phyloP scores from a whole-genome alignment of 2,888 invertebrate species.

The Beris morrisii region DNA sequence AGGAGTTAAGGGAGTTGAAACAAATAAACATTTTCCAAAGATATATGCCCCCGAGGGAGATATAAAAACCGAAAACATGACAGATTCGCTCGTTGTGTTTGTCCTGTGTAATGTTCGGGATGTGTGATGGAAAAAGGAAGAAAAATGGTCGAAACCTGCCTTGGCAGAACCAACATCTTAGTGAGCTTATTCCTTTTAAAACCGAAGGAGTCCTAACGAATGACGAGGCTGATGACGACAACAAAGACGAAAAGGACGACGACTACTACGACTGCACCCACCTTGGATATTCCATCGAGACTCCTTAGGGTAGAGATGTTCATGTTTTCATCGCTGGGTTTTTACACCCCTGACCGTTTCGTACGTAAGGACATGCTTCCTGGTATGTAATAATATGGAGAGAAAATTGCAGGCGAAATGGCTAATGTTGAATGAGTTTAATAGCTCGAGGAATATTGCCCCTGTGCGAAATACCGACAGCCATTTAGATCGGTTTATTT shows the following conservation, averaged over 20 bases:
- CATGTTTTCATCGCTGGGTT: neutral
- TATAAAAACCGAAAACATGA: constrained; percentile 40
- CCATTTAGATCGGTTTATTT: constrained; percentile 11
- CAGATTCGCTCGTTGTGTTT: constrained; percentile 39
- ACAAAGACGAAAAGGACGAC: constrained; percentile 4
- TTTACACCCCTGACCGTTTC: neutral
- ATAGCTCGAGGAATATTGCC: constrained; percentile 1
- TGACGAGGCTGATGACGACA: neutral
- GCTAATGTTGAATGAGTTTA: constrained; percentile 11
- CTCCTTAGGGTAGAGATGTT: neutral
- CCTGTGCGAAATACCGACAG: neutral
- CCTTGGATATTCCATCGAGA: neutral
- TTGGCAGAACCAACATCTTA: neutral
- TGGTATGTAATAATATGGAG: too few species aligned
- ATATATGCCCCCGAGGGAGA: constrained; percentile 39
- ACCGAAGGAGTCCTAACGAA: constrained; percentile 3
- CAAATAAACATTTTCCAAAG: constrained; percentile 39
- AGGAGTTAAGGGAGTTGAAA: constrained; percentile 26
- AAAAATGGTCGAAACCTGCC: constrained; percentile 20
- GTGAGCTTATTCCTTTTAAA: neutral
- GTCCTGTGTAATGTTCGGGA: constrained; percentile 37
- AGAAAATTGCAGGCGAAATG: constrained; percentile 1
- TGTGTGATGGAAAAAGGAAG: constrained; percentile 33
- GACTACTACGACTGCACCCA: neutral
- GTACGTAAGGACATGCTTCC: neutral